Conservation (phyloP, 2,888 invertebrate genomes). For the Cheilosia scutellata region DNA sequence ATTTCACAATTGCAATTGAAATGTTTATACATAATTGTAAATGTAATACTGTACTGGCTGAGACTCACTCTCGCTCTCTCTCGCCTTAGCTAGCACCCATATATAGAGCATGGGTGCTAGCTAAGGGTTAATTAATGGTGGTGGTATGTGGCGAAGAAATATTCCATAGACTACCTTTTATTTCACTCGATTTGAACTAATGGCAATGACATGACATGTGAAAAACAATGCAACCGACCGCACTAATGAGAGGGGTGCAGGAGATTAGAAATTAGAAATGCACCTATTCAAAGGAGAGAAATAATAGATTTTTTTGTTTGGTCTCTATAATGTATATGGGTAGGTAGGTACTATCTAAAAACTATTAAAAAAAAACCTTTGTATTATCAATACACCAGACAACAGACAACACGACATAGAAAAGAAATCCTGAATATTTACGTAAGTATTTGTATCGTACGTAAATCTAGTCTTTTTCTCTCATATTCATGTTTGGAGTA, state of each 20-base stretch:
- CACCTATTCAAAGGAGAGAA: constrained; percentile 6
- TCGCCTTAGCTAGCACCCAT: too few relatives aligned
- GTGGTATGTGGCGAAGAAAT: neutral
- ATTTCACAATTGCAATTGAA: too few relatives aligned
- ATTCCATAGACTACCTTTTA: constrained; percentile 28
- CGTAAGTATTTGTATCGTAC: too few relatives aligned
- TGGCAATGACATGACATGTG: constrained; percentile 65
- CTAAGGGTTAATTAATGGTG: constrained; percentile 46
- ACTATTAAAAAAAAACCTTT: constrained; percentile 6
- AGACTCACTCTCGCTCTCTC: neutral
- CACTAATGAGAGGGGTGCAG: constrained; percentile 15
- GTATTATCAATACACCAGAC: neutral
- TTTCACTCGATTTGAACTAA: constrained; percentile 60
- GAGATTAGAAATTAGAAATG: constrained; percentile 21
- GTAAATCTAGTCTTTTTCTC: constrained; percentile 2
- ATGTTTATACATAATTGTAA: too few relatives aligned
- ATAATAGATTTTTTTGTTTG: neutral
- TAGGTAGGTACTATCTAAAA: too few relatives aligned
- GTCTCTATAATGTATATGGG: too few relatives aligned
- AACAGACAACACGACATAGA: neutral
- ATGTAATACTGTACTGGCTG: neutral
- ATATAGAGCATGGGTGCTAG: neutral
- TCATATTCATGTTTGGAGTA: constrained; percentile 1
- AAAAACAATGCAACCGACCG: constrained; percentile 53
- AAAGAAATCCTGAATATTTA: neutral